A percentile compares a stretch with the other conserved stretches of the same genome.
phyloP scores from a whole-genome alignment of 1,140 invertebrate genomes.

The Asbolus verrucosus region DNA sequence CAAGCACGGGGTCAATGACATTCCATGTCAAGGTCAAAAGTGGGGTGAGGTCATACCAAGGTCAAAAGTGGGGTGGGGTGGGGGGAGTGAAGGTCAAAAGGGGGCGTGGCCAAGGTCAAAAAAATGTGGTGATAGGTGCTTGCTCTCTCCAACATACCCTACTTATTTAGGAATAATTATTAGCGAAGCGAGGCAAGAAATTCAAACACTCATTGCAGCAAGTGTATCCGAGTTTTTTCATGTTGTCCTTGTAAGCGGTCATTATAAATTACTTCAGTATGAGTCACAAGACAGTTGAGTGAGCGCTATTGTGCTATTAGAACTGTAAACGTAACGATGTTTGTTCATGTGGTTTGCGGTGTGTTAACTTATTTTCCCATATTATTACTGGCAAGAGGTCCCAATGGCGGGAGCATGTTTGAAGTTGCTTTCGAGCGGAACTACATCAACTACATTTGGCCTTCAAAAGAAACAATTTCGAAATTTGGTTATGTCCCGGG shows the following conservation, averaged over 20 bases:
- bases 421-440: slow-evolving; percentile 59
- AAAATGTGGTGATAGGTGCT: too few species aligned
- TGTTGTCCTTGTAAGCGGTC: slow-evolving; percentile 30
- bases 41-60: too few species aligned
- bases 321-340: slow-evolving; percentile 1
- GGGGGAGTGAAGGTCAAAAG: too few species aligned
- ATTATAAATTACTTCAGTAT: slow-evolving; percentile 32
- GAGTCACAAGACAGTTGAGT: slow-evolving; percentile 3
- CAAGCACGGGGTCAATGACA: too few species aligned
- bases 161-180: too few species aligned
- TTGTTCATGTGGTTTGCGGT: slow-evolving; percentile 5
- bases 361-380: slow-evolving; percentile 13
- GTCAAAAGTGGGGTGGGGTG: too few species aligned
- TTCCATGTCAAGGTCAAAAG: too few species aligned
- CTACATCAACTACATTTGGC: slow-evolving; percentile 63
- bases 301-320: slow-evolving; percentile 9
- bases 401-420: slow-evolving; percentile 46
- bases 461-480: slow-evolving; percentile 51
- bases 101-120: too few species aligned
- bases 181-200: too few species aligned
- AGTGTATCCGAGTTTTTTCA: slow-evolving; percentile 9
- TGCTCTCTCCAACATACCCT: too few species aligned
- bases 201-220: slow-evolving; percentile 1
- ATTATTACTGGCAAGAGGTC: slow-evolving; percentile 15
- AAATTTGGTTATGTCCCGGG: slow-evolving; percentile 58